Percentiles rank a stretch among this genome's conserved stretches.
phyloP scores from a whole-genome alignment of 1,140 invertebrate species.

The Cherax quadricarinatus region DNA sequence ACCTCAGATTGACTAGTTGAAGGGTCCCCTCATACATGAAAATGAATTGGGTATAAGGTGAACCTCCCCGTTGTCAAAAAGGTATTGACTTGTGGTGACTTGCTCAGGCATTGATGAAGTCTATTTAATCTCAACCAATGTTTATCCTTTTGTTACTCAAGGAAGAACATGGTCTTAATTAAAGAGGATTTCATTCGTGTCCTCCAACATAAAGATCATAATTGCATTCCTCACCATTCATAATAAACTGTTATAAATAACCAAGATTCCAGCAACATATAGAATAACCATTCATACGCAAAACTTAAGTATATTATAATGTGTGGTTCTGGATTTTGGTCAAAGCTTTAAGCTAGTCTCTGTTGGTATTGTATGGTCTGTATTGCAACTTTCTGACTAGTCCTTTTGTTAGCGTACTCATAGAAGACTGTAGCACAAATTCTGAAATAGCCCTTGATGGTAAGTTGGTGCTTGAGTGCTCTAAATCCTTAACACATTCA shows the following conservation, averaged over 20 bases:
- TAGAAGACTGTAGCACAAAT: conserved; percentile 56
- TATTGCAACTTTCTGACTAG: conserved; percentile 10
- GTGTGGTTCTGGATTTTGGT: conserved; percentile 9
- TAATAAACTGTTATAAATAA: conserved; percentile 36
- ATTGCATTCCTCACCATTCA: neutral
- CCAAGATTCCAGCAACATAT: neutral
- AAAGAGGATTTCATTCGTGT: neutral
- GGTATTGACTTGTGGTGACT: conserved; percentile 6
- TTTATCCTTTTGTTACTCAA: neutral
- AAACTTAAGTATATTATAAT: conserved; percentile 10
- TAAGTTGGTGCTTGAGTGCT: conserved; percentile 36
- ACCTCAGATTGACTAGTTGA: neutral
- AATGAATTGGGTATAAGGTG: conserved; percentile 24
- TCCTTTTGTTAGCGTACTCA: conserved; percentile 19
- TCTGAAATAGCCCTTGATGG: conserved; percentile 58
- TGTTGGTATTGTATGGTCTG: neutral
- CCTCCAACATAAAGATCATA: neutral
- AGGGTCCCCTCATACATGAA: conserved; percentile 37
- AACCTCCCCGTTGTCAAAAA: conserved; percentile 8
- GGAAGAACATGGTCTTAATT: neutral
- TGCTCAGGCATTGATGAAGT: neutral
- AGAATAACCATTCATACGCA: neutral
- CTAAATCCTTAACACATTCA: conserved; percentile 8
- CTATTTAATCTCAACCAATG: neutral
- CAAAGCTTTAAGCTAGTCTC: conserved; percentile 7